These are phyloP conservation scores for Drosophila simulans DNA, from an alignment of 1,140 invertebrate species.

Conservation along the genomic window DNA sequence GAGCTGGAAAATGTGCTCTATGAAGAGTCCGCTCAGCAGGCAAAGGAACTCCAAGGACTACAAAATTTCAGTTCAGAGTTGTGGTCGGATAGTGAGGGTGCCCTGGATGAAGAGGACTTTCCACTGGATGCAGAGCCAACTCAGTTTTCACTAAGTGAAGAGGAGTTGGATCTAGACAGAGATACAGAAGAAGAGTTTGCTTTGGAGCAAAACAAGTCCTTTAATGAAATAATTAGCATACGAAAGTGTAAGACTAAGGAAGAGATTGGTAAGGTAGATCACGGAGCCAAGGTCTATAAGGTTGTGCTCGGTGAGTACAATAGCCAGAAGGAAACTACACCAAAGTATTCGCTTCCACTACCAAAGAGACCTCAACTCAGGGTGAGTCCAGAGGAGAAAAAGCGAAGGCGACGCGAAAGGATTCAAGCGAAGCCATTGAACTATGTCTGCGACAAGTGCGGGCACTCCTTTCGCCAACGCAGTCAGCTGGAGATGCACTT, in stretches of 20 bases:
- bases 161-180: neutral
- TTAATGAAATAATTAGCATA: constrained; percentile 8
- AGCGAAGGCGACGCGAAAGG: constrained; percentile 28
- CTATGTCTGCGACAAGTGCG: constrained; percentile 55
- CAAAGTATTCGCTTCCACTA: neutral
- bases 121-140: neutral
- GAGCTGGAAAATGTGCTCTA: constrained; percentile 41
- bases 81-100: neutral
- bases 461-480: constrained; percentile 47
- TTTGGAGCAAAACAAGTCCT: neutral
- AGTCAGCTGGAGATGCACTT: constrained; percentile 51
- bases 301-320: constrained; percentile 54
- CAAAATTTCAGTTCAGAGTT: neutral
- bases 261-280: constrained; percentile 28
- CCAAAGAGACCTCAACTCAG: constrained; percentile 14
- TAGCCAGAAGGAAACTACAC: constrained; percentile 7
- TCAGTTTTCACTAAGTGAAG: neutral
- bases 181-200: neutral
- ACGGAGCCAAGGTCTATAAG: constrained; percentile 51
- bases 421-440: constrained; percentile 31
- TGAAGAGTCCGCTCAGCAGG: constrained; percentile 9
- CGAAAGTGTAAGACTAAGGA: constrained; percentile 9
- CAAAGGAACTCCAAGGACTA: neutral
- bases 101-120: neutral
- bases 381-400: constrained; percentile 44